Base-by-base conservation (phyloP, 2,888 invertebrate species). In the Colletes collaris region DNA sequence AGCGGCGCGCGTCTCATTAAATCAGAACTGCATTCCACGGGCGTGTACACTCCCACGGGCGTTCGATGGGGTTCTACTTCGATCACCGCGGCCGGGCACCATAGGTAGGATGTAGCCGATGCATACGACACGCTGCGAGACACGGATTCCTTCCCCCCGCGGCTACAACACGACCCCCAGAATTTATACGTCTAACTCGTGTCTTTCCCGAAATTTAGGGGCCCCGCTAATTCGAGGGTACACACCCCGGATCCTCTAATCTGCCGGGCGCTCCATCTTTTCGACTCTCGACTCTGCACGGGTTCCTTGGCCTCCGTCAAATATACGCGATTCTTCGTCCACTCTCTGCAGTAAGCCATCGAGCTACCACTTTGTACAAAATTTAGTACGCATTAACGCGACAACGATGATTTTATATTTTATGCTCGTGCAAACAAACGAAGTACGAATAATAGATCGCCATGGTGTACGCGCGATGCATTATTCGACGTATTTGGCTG, bases 31-130 rank as follows among this genome's bases (percentile, higher is more conserved):
- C 93, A 93, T 92, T 93, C 93, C 93, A 89, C 88, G 90, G 89
- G 89, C 92, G 90, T 93, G 93, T 93, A 93, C 91, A 92, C 92
- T 93, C 93, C 93, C 92, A 93, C 92, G 92, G 91, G 89, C 90
- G 86, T 92, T 91, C 91, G 91, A 91, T 90, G 91, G 92, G 92
- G 91, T 91, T 91, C 91, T 91, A 91, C 91, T 91, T 91, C 91
- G 92, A 92, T 92, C 91, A 91, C 89, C 86, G 70, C 68, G 65
- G 65, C 70, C 69, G 76, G 72, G 76, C 86, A 69, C 84, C 91
- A 87, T 90, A 89, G 90, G 89, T 87, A 91, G 90, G 89, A 88
- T 91, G 90, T 90, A 90, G 87, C 75, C 89, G 84, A 85, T 84
- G 89, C 89, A 87, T 88, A 91, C 92, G 90, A 91, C 92, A 93